Evolutionary conservation across 1,140 invertebrate genomes (phyloP).

Genomic region (Rhizoglyphus robini): DNA sequence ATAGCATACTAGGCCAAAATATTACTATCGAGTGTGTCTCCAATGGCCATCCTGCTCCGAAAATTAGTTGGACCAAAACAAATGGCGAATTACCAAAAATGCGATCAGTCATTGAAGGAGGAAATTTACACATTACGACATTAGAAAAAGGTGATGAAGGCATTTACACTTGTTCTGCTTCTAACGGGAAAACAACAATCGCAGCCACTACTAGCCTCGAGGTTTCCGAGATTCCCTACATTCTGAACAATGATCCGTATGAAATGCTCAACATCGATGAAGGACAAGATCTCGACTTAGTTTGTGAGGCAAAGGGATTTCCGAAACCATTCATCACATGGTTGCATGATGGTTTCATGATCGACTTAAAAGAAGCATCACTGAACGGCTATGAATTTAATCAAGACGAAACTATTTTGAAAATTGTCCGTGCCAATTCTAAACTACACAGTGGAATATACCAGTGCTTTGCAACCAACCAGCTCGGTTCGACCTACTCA

Average conservation of each 20-base stretch:
- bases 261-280: constrained; percentile 46
- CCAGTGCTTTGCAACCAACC: constrained; percentile 55
- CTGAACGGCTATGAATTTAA: constrained; percentile 3
- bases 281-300: constrained; percentile 47
- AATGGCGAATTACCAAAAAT: constrained; percentile 33
- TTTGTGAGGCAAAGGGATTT: constrained; percentile 50
- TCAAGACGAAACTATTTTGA: background rate
- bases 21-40: constrained; percentile 49
- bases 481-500: constrained; percentile 47
- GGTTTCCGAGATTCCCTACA: constrained; percentile 41
- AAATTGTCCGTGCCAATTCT: background rate
- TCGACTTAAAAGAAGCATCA: constrained; percentile 1
- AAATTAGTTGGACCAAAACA: constrained; percentile 43
- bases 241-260: constrained; percentile 39
- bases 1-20: constrained; percentile 38
- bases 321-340: constrained; percentile 59
- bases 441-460: constrained; percentile 48
- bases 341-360: constrained; percentile 57
- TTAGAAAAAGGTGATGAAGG: constrained; percentile 48
- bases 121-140: constrained; percentile 24
- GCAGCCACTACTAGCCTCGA: constrained; percentile 28
- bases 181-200: constrained; percentile 30
- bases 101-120: constrained; percentile 26
- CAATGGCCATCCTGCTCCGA: constrained; percentile 44
- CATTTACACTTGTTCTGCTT: constrained; percentile 49